Evolutionary conservation across 2,797 vertebrate genomes (phyloP), one percentile per base, ranked within the genome.

Genomic region (Hafferia zeledoni): DNA sequence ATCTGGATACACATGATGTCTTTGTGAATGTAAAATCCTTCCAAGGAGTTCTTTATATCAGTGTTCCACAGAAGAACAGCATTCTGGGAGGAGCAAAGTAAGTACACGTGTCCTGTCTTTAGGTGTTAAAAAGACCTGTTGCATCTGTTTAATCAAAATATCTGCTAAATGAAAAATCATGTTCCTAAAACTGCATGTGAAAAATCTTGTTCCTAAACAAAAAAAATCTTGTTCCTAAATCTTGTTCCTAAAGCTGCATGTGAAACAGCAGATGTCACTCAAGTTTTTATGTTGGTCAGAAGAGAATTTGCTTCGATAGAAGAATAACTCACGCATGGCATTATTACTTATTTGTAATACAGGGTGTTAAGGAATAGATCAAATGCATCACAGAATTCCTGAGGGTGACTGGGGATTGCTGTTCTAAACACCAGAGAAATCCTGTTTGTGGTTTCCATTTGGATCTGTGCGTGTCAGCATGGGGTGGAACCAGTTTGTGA

Each of bases 221-320:
- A n/a, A 78, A 80, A 89, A 93, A n/a, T 23, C 52, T 44, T 25
- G 4, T 57, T 84, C 44, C 33, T 53, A 89, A 93, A n/a, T 23
- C 56, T 47, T 25, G 5, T 57, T 84, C 44, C 33, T 53, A 44
- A 79, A 87, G 37, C 28, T 67, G n/a, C 31, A 5, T 17, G 43
- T 0, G 1, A 50, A 95, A 96, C 96, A 95, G 95, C 87, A 97
- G 96, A 57, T 94, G 96, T 95, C 96, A 91, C 93, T 97, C 90
- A 89, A 86, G 86, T 61, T 89, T 94, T 83, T 43, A 16, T 41
- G 67, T 17, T 56, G 35, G 35, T 53, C n/a, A 46, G 39, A 31
- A 31, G 53, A 63, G 27, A 65, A 59, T 72, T 91, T 87, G 39
- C 64, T 94, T 33, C 24, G 5, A 5, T 70, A 33, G 7, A 13